Conservation (phyloP, 2,888 invertebrate species). For the Didymodactylos carnosus region DNA sequence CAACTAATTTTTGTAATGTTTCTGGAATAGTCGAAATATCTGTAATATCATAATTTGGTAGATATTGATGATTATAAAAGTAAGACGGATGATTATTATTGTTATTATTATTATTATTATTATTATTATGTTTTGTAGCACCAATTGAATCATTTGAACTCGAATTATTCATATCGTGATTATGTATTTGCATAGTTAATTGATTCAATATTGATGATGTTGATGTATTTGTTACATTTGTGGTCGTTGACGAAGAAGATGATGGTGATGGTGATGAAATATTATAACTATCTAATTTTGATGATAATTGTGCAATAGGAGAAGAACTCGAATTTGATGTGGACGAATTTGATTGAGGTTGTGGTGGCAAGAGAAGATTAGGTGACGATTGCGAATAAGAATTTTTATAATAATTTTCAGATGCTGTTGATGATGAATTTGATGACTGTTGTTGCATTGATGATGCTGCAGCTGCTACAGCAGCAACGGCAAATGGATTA, state of each 20-base stretch:
- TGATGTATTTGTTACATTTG: neutral
- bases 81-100: too few relatives aligned
- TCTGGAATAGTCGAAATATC: neutral
- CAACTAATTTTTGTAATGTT: conserved; percentile 1
- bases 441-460: too few relatives aligned
- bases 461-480: too few relatives aligned
- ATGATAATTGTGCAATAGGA: neutral
- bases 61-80: conserved; percentile 2
- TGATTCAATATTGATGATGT: neutral
- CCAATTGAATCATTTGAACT: neutral
- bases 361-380: neutral
- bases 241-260: too few relatives aligned
- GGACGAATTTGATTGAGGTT: neutral
- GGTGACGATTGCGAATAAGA: neutral
- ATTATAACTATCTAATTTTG: neutral
- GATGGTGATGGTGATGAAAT: neutral
- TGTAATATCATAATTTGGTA: neutral
- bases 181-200: neutral
- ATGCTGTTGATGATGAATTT: too few relatives aligned
- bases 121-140: neutral
- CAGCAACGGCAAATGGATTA: too few relatives aligned
- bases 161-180: too few relatives aligned
- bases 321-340: conserved; percentile 3
- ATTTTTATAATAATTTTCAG: conserved; percentile 1
- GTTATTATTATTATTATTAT: neutral